phyloP scores from a whole-genome alignment of 2,888 invertebrate genomes.

The Clitarchus hookeri region DNA sequence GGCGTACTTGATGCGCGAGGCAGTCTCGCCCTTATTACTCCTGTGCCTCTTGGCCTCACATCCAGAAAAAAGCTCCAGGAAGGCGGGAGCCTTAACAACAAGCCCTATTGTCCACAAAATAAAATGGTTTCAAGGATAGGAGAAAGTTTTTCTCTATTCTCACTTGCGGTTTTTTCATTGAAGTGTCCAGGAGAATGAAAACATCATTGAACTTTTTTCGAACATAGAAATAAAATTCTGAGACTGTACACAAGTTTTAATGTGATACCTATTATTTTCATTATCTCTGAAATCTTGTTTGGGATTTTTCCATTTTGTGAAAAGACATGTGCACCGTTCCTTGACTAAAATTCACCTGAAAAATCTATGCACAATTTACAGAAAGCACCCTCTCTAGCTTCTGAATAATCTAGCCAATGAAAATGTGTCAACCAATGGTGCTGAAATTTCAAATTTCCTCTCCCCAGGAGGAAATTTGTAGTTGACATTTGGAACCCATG shows the following conservation, averaged over 20 bases:
- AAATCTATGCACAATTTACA: slow-evolving; percentile 16
- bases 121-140: background rate
- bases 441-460: no score
- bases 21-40: no score
- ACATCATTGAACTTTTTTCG: background rate
- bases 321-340: background rate
- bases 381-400: background rate
- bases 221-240: no score
- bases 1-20: no score
- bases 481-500: no score
- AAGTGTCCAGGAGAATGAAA: background rate
- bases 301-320: slow-evolving; percentile 27
- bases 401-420: no score
- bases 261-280: slow-evolving; percentile 12
- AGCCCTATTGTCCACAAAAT: no score
- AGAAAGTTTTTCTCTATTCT: background rate
- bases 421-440: no score
- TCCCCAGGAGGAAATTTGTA: no score
- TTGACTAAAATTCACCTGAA: background rate
- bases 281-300: slow-evolving; percentile 21
- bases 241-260: background rate
- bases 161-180: background rate
- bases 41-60: no score
- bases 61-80: no score
- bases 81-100: no score